These are phyloP conservation scores for Poeciliopsis presidionis DNA, from an alignment of 2,797 vertebrate species.

Conservation along the genomic window DNA sequence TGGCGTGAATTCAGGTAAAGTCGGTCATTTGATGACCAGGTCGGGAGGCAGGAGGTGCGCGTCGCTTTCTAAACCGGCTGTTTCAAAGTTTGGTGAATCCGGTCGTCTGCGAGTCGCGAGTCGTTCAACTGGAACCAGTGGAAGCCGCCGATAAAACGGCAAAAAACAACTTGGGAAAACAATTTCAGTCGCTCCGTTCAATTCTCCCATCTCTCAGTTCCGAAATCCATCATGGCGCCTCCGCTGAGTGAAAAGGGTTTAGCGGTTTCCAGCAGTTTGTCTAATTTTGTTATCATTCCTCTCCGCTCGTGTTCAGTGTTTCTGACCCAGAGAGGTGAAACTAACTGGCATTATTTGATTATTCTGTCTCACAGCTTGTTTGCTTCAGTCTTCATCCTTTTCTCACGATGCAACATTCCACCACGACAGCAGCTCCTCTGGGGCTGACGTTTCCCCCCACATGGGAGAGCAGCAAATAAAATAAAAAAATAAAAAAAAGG, in stretches of 20 bases:
- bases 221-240: no score
- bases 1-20: no score
- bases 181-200: no score
- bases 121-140: no score
- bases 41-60: no score
- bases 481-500: slow-evolving; percentile 2
- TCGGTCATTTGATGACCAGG: no score
- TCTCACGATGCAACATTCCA: slow-evolving; percentile 80
- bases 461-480: slow-evolving; percentile 45
- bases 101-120: no score
- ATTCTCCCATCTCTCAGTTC: no score
- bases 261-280: slow-evolving; percentile 8
- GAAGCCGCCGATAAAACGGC: no score
- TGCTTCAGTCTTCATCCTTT: slow-evolving; percentile 74
- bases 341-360: slow-evolving; percentile 82
- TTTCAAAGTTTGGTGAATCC: no score
- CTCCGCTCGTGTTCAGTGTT: slow-evolving; percentile 28
- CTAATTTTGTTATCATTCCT: slow-evolving; percentile 77
- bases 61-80: no score
- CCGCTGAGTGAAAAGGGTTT: neutral
- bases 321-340: slow-evolving; percentile 77
- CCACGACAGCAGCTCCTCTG: slow-evolving; percentile 68
- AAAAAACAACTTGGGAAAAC: no score
- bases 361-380: slow-evolving; percentile 58
- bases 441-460: slow-evolving; percentile 46